phyloP scores from a whole-genome alignment of 2,113 vertebrate genomes.

The Silurus asotus region DNA sequence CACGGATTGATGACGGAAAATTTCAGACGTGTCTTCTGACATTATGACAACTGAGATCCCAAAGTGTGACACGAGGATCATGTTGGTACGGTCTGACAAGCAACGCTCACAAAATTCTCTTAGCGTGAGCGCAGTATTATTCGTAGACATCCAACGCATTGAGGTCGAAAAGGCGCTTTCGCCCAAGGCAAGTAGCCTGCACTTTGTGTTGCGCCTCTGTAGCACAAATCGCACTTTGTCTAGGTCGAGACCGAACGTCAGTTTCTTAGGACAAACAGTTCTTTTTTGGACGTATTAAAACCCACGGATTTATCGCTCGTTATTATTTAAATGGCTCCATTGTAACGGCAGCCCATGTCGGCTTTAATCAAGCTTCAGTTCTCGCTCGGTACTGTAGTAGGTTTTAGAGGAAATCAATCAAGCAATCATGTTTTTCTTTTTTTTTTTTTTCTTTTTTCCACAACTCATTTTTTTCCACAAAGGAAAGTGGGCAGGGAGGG shows the following conservation, averaged over 20 bases:
- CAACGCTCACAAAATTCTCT: too few relatives aligned
- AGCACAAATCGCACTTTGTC: not conserved
- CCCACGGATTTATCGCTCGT: constrained; percentile 48
- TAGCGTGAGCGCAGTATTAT: not conserved
- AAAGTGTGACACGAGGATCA: too few relatives aligned
- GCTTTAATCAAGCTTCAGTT: constrained; percentile 55
- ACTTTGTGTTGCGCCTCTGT: constrained; percentile 9
- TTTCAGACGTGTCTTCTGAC: too few relatives aligned
- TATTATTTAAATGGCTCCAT: constrained; percentile 52
- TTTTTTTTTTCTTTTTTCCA: not conserved
- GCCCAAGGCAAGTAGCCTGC: constrained; percentile 18
- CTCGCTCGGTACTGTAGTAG: constrained; percentile 42
- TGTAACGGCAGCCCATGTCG: constrained; percentile 45
- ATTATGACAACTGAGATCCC: too few relatives aligned
- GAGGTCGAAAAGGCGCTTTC: constrained; percentile 48
- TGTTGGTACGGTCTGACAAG: too few relatives aligned
- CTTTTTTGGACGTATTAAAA: constrained; percentile 46
- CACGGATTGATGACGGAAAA: too few relatives aligned
- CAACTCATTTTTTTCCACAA: not conserved
- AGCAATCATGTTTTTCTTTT: not conserved
- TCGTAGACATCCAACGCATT: constrained; percentile 30
- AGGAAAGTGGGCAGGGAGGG: not conserved
- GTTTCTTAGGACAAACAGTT: constrained; percentile 26
- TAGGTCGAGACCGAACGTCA: constrained; percentile 11
- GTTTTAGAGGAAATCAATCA: constrained; percentile 42